Conservation (phyloP, 2,888 invertebrate species). For the Hecatera dysodea region DNA sequence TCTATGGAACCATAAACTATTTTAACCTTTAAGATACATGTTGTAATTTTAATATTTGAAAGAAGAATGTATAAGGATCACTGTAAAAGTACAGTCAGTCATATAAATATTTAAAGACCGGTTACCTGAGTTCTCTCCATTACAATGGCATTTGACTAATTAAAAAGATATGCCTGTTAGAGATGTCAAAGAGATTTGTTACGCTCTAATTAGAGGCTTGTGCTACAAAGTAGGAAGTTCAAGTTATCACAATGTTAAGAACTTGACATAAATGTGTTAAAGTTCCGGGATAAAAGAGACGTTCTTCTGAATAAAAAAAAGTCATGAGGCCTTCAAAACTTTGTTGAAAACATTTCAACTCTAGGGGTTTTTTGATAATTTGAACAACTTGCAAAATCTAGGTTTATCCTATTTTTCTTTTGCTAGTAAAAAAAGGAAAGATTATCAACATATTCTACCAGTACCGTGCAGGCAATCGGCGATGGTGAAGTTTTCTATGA, state of each 20-base stretch:
- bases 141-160: slow-evolving; percentile 53
- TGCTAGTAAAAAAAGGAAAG: background rate
- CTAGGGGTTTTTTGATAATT: too few relatives aligned
- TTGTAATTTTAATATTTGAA: too few relatives aligned
- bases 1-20: too few relatives aligned
- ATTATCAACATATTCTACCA: too few relatives aligned
- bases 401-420: too few relatives aligned
- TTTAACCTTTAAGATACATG: too few relatives aligned
- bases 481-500: too few relatives aligned
- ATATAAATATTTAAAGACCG: background rate
- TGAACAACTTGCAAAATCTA: too few relatives aligned
- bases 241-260: slow-evolving; percentile 43
- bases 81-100: background rate
- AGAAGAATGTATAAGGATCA: background rate
- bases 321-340: background rate
- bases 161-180: slow-evolving; percentile 55
- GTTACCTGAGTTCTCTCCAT: slow-evolving; percentile 27
- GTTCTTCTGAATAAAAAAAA: slow-evolving; percentile 8
- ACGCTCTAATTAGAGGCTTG: slow-evolving; percentile 57
- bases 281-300: slow-evolving; percentile 1
- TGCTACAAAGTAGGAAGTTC: slow-evolving; percentile 40
- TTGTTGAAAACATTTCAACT: background rate
- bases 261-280: slow-evolving; percentile 35
- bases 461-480: too few relatives aligned
- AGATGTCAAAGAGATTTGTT: slow-evolving; percentile 65